Evolutionary conservation across 1,140 invertebrate genomes (phyloP).

Genomic region (Chrysoperla carnea): DNA sequence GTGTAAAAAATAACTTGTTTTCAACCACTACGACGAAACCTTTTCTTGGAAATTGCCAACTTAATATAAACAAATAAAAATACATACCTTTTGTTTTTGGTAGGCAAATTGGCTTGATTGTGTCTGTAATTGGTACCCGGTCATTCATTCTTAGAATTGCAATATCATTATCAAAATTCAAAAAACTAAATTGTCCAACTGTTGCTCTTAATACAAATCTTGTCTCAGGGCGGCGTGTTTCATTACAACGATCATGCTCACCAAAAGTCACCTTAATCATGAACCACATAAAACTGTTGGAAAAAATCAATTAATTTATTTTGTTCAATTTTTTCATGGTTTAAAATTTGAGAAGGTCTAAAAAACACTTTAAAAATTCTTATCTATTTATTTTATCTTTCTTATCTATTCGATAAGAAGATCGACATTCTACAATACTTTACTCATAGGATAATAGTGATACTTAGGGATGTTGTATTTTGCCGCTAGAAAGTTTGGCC

Average conservation of each 20-base stretch:
- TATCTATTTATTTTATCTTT: no score
- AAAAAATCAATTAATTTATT: conserved; percentile 7
- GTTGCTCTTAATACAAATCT: conserved; percentile 49
- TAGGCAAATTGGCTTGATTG: conserved; percentile 61
- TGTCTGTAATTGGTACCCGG: conserved; percentile 49
- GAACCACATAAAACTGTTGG: conserved; percentile 68
- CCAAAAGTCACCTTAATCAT: conserved; percentile 76
- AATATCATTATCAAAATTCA: conserved; percentile 74
- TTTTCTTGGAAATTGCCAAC: no score
- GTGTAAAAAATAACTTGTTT: neutral
- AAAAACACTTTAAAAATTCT: no score
- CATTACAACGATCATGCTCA: conserved; percentile 63
- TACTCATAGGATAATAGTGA: no score
- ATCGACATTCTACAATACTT: no score
- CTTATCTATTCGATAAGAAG: no score
- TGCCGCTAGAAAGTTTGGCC: no score
- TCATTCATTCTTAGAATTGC: conserved; percentile 62
- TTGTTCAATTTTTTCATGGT: neutral
- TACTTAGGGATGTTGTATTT: no score
- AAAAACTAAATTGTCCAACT: conserved; percentile 57
- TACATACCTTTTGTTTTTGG: conserved; percentile 40
- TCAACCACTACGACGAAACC: no score
- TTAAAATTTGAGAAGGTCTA: no score
- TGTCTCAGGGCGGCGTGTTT: conserved; percentile 47
- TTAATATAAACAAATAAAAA: neutral